Percentiles rank a stretch among this genome's conserved stretches.
Conservation (phyloP, 2,113 vertebrate species). For the Propithecus coquereli region DNA sequence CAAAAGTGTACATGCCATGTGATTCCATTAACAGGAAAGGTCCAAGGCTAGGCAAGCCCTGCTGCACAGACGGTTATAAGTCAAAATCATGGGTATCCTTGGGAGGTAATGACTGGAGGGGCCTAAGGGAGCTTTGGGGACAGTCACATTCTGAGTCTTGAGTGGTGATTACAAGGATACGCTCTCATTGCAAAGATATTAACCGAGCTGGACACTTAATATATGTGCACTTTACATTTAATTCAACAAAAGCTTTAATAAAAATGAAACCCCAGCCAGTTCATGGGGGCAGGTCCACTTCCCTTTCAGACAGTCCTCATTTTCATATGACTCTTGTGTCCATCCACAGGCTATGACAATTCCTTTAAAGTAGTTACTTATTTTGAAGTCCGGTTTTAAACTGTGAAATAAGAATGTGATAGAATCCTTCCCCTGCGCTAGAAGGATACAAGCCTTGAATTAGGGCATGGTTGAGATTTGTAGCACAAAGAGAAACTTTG, state of each 20-base stretch:
- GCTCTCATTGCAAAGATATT: not conserved
- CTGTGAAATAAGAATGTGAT: not conserved
- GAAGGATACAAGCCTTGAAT: not conserved
- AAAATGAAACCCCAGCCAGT: not conserved
- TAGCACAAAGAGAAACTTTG: not conserved
- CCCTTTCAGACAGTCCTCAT: not conserved
- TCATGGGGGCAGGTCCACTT: not conserved
- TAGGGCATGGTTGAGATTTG: not conserved
- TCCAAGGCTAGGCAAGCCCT: not conserved
- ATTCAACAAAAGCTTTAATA: not conserved
- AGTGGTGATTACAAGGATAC: not conserved
- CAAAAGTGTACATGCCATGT: not conserved
- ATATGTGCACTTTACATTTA: not conserved
- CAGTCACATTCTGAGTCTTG: not conserved
- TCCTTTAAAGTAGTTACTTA: not conserved
- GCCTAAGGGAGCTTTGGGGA: not conserved
- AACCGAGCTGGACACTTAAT: not conserved
- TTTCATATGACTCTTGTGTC: not conserved
- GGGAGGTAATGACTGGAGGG: not conserved
- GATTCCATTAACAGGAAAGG: not conserved
- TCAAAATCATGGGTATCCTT: not conserved
- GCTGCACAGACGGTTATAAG: not conserved
- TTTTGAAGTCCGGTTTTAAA: not conserved
- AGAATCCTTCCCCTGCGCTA: not conserved
- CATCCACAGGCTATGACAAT: not conserved